Evolutionary conservation across 1,140 invertebrate species (phyloP), one percentile per base, ranked within the genome.

Genomic region (Trichoplusia ni): DNA sequence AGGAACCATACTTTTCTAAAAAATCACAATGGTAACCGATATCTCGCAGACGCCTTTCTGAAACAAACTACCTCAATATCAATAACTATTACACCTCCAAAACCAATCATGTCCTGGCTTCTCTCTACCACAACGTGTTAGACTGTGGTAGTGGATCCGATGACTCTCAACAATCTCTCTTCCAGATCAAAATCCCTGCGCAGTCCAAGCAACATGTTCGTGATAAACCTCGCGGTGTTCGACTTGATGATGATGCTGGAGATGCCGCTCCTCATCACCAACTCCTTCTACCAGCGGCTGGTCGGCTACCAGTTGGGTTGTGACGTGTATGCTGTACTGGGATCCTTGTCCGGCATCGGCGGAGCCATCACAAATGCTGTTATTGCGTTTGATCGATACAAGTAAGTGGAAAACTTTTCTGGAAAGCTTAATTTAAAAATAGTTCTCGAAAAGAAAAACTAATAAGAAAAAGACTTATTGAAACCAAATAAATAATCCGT

Each of bases 191-290:
- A 95, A 80, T 92, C 92, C 11, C 82, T 97, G 35, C 92, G 95
- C 18, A 96, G 95, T 3, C 93, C 95, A 0, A 96, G 95, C 27
- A 97, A 97, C 84, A 93, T 96, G 86, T 94, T 96, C 56, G 93
- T 96, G 0, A 92, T 96, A 9, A 96, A 96, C 87, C 86, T 96
- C 67, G 95, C 95, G 0, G 63, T 96, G 9, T 95, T 95, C 77
- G 95, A 96, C 82, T 77, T 95, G 46, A 88, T 94, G 68, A 96
- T 95, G 95, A 93, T 94, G 91, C 2, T 93, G n/a, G 95, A 96
- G 74, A 95, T 95, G 90, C 94, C 94, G 0, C 82, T 95, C 71
- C 91, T 95, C 27, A 91, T 96, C 31, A 67, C 92, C 5, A 96
- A 94, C 73, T 95, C 94, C 2, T 93, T 94, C 82, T 81, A 93